Evolutionary conservation across 2,797 vertebrate genomes (phyloP), one percentile per base, ranked within the genome.

Genomic region (Sebastolobus alascanus): DNA sequence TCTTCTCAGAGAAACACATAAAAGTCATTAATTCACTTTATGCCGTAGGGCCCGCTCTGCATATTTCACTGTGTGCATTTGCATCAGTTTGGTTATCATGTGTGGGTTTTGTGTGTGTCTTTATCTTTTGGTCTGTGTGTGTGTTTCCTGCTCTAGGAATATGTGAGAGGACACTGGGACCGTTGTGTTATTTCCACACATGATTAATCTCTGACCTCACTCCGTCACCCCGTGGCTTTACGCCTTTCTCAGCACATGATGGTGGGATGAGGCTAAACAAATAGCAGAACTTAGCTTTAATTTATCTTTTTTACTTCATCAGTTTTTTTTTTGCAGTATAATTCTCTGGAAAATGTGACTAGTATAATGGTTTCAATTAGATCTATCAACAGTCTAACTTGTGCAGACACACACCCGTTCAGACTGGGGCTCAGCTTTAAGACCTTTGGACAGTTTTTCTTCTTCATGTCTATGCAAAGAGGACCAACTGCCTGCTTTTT

Each of bases 241-340:
- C 59, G 67, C 25, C 65, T 68, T 65, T 75, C 33, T 65, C 59
- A 61, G 76, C 79, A 86, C 84, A 91, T 83, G 88, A 92, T 52
- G 60, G 52, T 31, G 20, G 29, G 63, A 79, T 70, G 38, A 77
- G 31, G 50, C 67, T 33, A 63, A 85, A 77, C 27, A 83, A 84
- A 73, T 50, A 25, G 69, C 69, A 80, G 37, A 84, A 65, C 16
- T 70, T 73, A 27, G 2, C 13, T 63, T 75, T 59, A 11, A 79
- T 43, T 67, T 16, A 68, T 74, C 77, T 63, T 16, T 13, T 46
- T 25, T 50, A 1, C 11, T 35, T 65, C 7, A 37, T 71, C 59
- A 10, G 9, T 73, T 83, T 80, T 31, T 31, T 73, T 88, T 67
- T 77, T 68, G n/a, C 11, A 46, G 10, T 35, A 50, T 68, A 58